Conservation (phyloP, 1,140 invertebrate genomes). For the Capitella teleta region DNA sequence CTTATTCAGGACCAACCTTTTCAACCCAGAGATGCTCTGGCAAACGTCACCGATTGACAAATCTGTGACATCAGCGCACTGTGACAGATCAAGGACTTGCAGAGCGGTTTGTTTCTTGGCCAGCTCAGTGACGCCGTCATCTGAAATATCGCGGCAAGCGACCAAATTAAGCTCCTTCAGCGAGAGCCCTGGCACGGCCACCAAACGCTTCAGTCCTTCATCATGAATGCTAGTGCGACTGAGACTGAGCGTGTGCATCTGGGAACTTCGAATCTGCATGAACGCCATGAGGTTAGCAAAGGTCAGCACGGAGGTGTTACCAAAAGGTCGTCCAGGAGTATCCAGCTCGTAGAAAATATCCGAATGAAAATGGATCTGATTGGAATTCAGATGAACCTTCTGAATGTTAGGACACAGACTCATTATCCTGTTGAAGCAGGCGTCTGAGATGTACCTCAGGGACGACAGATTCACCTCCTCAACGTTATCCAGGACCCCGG, state of each 20-base stretch:
- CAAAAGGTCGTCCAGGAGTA: background rate
- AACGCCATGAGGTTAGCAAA: constrained; percentile 54
- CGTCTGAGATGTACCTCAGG: constrained; percentile 60
- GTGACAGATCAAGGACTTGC: constrained; percentile 51
- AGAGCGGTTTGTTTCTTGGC: constrained; percentile 49
- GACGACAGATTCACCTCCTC: constrained; percentile 50
- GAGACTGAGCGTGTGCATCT: constrained; percentile 52
- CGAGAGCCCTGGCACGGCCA: constrained; percentile 45
- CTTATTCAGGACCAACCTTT: constrained; percentile 19
- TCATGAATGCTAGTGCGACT: constrained; percentile 56
- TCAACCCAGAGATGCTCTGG: constrained; percentile 41
- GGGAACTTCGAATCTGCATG: constrained; percentile 45
- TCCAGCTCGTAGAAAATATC: constrained; percentile 51
- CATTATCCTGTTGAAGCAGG: constrained; percentile 54
- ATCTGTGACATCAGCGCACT: constrained; percentile 54
- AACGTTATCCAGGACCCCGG: constrained; percentile 47
- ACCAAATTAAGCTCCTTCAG: constrained; percentile 49
- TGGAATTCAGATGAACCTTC: constrained; percentile 51
- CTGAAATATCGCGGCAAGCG: constrained; percentile 56
- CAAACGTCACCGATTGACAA: constrained; percentile 49
- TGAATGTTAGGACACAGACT: constrained; percentile 50
- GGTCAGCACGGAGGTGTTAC: constrained; percentile 56
- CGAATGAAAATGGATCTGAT: constrained; percentile 57
- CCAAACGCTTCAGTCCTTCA: constrained; percentile 47
- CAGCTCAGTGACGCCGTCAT: constrained; percentile 48